Evolutionary conservation across 37 sponge, comb jelly and placozoan species (phyloP).

Genomic region (Sycon ciliatum): DNA sequence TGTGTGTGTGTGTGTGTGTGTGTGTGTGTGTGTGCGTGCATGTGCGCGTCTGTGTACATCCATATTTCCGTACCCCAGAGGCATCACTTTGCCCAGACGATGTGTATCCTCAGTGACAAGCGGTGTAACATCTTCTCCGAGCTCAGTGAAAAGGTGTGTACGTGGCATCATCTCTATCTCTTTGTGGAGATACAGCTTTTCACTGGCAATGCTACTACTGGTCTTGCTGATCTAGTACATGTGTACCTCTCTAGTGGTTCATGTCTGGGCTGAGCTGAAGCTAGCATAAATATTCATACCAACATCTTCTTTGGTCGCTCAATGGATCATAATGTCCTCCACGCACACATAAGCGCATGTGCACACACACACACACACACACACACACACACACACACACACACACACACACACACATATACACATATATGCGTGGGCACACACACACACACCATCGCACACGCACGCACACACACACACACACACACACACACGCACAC

Average conservation of each 20-base stretch:
- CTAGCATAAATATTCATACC: conserved; percentile 61
- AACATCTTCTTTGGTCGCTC: conserved; percentile 49
- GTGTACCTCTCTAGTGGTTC: too few relatives aligned
- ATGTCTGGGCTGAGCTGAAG: too few relatives aligned
- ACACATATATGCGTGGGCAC: not conserved
- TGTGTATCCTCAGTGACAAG: conserved; percentile 61
- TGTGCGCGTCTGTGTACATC: too few relatives aligned
- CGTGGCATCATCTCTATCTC: too few relatives aligned
- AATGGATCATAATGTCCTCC: too few relatives aligned
- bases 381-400: too few relatives aligned
- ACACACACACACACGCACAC: conserved; percentile 25
- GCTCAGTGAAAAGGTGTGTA: conserved; percentile 12
- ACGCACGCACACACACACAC: conserved; percentile 17
- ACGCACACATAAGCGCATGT: not conserved
- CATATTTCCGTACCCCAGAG: conserved; percentile 30
- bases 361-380: not conserved
- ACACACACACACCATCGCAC: not conserved
- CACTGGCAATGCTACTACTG: too few relatives aligned
- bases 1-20: too few relatives aligned
- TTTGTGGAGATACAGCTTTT: too few relatives aligned
- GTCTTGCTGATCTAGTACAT: too few relatives aligned
- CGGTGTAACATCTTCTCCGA: conserved; percentile 64
- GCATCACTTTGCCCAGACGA: conserved; percentile 74
- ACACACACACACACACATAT: conserved; percentile 21
- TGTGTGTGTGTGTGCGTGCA: too few relatives aligned